phyloP scores from a whole-genome alignment of 1,140 invertebrate genomes.

The Drosophila burlai region DNA sequence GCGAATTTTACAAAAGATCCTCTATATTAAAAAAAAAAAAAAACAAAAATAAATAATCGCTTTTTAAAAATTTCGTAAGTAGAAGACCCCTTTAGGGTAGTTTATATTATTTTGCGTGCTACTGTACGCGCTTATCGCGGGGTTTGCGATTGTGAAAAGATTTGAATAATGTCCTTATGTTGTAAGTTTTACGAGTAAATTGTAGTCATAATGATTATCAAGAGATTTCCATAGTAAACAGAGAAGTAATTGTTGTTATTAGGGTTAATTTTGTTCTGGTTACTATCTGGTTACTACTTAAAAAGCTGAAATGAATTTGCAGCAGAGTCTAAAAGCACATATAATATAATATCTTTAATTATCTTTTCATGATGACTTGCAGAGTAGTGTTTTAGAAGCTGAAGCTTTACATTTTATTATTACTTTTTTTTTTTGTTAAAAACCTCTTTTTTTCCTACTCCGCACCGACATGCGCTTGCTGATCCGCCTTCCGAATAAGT shows the following conservation, averaged over 20 bases:
- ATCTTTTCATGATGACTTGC: neutral
- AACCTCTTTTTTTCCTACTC: constrained; percentile 17
- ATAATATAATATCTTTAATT: neutral
- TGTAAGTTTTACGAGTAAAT: neutral
- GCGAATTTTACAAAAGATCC: too few relatives aligned
- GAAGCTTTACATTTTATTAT: neutral
- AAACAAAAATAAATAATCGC: too few relatives aligned
- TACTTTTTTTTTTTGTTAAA: neutral
- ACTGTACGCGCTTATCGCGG: neutral
- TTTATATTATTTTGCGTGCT: neutral
- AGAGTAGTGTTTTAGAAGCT: neutral
- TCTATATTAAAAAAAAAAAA: too few relatives aligned
- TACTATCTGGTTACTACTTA: too few relatives aligned
- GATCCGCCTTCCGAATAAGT: constrained; percentile 74
- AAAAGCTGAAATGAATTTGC: too few relatives aligned
- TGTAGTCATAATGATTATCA: neutral
- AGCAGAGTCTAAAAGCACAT: too few relatives aligned
- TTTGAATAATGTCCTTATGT: neutral
- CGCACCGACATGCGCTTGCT: constrained; percentile 60
- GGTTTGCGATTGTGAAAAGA: neutral
- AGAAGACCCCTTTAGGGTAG: too few relatives aligned
- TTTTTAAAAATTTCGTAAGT: too few relatives aligned
- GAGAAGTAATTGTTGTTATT: neutral
- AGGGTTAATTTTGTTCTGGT: neutral
- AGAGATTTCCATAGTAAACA: neutral